Base-by-base conservation (phyloP, 2,888 invertebrate genomes). In the Melangyna quadrimaculata region DNA sequence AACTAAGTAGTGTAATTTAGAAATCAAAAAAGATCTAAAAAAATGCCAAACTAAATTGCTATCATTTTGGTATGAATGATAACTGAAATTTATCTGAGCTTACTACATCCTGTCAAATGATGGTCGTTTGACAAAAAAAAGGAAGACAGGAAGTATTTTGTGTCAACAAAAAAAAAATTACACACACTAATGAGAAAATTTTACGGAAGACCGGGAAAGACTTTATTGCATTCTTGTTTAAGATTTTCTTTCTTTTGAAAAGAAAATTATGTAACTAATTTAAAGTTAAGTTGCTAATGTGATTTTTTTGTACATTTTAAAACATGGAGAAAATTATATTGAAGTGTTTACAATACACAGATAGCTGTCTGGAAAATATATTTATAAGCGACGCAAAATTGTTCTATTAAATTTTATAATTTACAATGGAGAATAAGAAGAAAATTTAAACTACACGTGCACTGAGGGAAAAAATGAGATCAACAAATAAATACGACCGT, bases 1-100 rank as follows among this genome's bases (percentile, higher is more conserved):
- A 61, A 69, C 72, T 69, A 78, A 78, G 22, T 59, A 22, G 82
- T 78, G 72, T 78, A 53, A 73, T 77, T 77, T 73, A n/a, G 14
- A 37, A 37, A 37, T 37, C 7, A 37, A 14, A 57, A 72, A 78
- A 77, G 14, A 43, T 35, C 12, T 35, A 69, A 61, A 72, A 67
- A 48, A 10, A 29, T 45, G 12, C 59, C 71, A 24, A 71, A 65
- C 81, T 71, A 75, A 75, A 81, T 81, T 70, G 63, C 63, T 63
- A 57, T 65, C 71, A 75, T 75, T 71, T 37, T 2, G 22, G 0
- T 6, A 22, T 1, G 3, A 51, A 24, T 14, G 22, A 27, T 24
- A 51, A 27, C 24, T 27, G 24, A 51, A 14, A 27, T n/a, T 27
- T 51, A 27, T 51, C 24, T 51, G 3, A 51, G 24, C 14, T 51